Evolutionary conservation across 2,888 invertebrate genomes (phyloP).

Genomic region (Bibio marci): DNA sequence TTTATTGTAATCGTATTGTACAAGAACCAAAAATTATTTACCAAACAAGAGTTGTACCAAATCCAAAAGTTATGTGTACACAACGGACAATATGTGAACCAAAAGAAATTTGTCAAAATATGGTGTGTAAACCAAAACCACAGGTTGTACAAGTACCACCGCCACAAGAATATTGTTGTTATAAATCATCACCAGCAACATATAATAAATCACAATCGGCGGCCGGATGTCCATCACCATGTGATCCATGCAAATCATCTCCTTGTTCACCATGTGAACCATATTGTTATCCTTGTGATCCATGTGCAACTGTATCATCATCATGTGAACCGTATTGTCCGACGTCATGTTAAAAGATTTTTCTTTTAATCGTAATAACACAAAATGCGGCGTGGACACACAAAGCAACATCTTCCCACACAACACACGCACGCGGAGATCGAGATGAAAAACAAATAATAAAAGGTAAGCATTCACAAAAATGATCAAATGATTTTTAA

Average conservation of each 20-base stretch:
- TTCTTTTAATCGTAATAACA: no score
- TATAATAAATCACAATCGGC: conserved; percentile 13
- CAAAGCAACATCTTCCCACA: no score
- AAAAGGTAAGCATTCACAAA: not conserved
- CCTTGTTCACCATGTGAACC: conserved; percentile 15
- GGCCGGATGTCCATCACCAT: conserved; percentile 15
- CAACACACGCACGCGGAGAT: no score
- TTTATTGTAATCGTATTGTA: conserved; percentile 9
- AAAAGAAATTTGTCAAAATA: conserved; percentile 22
- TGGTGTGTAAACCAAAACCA: conserved; percentile 24
- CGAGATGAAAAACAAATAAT: no score
- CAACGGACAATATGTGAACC: conserved; percentile 23
- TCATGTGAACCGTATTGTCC: conserved; percentile 8
- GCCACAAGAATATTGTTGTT: conserved; percentile 23
- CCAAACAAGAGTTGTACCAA: conserved; percentile 21
- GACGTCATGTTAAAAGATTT: no score
- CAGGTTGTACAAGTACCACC: conserved; percentile 24
- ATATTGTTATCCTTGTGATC: conserved; percentile 14
- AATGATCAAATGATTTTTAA: not conserved
- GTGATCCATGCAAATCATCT: conserved; percentile 18
- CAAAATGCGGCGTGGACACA: no score
- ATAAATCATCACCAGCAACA: conserved; percentile 21
- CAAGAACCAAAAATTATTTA: conserved; percentile 22
- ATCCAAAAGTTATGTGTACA: conserved; percentile 24
- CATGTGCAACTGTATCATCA: conserved; percentile 6